Percentiles rank a stretch among this genome's conserved stretches.
Evolutionary conservation across 2,888 invertebrate species (phyloP).

Genomic region (Gastrophysa polygoni): DNA sequence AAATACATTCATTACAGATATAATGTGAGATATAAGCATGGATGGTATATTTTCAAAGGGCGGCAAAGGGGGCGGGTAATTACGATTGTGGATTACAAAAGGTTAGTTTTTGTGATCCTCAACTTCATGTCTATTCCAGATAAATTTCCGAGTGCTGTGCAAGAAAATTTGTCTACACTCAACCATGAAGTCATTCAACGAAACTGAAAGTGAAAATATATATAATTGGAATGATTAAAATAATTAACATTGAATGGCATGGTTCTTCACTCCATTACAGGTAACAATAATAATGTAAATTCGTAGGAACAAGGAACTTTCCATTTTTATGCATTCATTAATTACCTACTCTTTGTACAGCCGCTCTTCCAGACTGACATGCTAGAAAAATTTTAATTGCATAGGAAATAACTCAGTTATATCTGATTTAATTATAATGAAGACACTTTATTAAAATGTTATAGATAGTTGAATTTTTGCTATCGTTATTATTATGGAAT

Average conservation of each 20-base stretch:
- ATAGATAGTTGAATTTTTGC: background rate
- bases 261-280: slow-evolving; percentile 3
- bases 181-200: background rate
- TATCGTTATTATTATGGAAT: slow-evolving; percentile 7
- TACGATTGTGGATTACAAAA: no score
- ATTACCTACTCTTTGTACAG: background rate
- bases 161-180: background rate
- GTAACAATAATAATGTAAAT: background rate
- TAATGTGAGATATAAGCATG: no score
- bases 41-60: no score
- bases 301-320: slow-evolving; percentile 4
- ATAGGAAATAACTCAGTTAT: slow-evolving; percentile 8
- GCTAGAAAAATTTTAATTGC: slow-evolving; percentile 8
- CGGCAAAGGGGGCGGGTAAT: no score
- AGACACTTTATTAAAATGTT: background rate
- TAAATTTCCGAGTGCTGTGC: no score
- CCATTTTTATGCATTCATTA: slow-evolving; percentile 8
- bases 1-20: no score
- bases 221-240: slow-evolving; percentile 3
- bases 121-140: no score
- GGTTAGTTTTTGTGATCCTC: no score
- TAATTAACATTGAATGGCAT: slow-evolving; percentile 10
- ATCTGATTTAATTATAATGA: slow-evolving; percentile 1
- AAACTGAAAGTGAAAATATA: slow-evolving; percentile 7
- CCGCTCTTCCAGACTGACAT: slow-evolving; percentile 7